A percentile compares a stretch with the other conserved stretches of the same genome.
These are phyloP conservation scores for Menidia beryllina DNA, from an alignment of 2,113 vertebrate genomes.

Conservation along the genomic window DNA sequence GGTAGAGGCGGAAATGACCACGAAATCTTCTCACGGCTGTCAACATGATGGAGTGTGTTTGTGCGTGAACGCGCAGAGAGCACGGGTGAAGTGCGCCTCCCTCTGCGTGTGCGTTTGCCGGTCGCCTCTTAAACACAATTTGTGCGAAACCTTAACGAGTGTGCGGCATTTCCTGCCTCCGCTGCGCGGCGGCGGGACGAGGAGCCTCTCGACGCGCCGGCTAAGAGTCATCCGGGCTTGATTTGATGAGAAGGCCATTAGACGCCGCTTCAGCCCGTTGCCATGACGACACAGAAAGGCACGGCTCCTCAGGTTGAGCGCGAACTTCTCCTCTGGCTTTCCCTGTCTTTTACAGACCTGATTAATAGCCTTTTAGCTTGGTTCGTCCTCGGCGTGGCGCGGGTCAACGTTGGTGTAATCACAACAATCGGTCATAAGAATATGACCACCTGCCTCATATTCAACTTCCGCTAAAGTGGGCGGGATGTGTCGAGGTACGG, in stretches of 20 bases:
- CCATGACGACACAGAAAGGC: slow-evolving; percentile 60
- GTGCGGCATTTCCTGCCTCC: background rate
- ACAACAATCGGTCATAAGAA: background rate
- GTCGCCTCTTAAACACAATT: background rate
- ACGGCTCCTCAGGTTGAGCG: slow-evolving; percentile 57
- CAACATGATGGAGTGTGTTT: slow-evolving; percentile 56
- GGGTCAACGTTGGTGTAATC: background rate
- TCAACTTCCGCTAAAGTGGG: no score
- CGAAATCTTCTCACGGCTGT: slow-evolving; percentile 55
- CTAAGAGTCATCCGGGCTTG: slow-evolving; percentile 62
- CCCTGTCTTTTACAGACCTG: background rate
- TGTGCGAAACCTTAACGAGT: slow-evolving; percentile 24
- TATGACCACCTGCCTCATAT: background rate
- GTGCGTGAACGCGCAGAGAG: slow-evolving; percentile 18
- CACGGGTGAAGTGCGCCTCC: slow-evolving; percentile 12
- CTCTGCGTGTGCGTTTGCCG: slow-evolving; percentile 1
- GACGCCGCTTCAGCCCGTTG: slow-evolving; percentile 63
- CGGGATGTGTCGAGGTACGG: no score
- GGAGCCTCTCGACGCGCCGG: slow-evolving; percentile 43
- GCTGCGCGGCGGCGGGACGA: slow-evolving; percentile 13
- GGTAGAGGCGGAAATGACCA: slow-evolving; percentile 29
- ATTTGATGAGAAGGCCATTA: slow-evolving; percentile 76
- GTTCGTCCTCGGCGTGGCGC: no score
- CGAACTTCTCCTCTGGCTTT: background rate
- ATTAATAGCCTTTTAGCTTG: background rate